Evolutionary conservation across 1,140 invertebrate species (phyloP), one percentile per base, ranked within the genome.

Genomic region (Dysdera silvatica): DNA sequence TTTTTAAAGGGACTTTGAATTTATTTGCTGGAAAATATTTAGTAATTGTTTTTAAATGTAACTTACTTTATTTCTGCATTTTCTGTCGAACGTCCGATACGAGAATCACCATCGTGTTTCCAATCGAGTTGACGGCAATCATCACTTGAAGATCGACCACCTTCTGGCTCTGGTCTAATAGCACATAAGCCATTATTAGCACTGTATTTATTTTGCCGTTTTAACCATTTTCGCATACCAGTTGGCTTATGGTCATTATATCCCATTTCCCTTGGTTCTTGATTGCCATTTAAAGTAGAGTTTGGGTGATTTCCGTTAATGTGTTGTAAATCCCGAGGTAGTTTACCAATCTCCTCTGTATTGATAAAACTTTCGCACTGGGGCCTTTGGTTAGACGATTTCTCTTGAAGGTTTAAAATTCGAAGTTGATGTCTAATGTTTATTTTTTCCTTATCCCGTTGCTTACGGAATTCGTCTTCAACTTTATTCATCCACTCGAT

Each of bases 391-490:
- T 4, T 18, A 1, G 18, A 10, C 1, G 43, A 45, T 20, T 45
- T 45, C 18, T 45, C 43, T 45, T 45, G 47, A n/a, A 63, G 31
- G 23, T 28, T 49, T 18, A 54, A 28, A 23, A 61, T 61, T 6
- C 53, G 20, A 10, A 63, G 20, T 12, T 56, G 52, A 23, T 56
- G 61, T 24, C 61, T 26, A 6, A 63, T 56, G 26, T 80, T 84
- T 0, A 84, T 84, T 71, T 88, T 88, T 74, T 89, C 87, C 61
- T 83, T 74, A 48, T 83, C 84, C 63, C 86, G 74, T 74, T 87
- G 87, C 20, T 81, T 76, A 70, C 87, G 84, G 72, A 87, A 87
- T 69, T 87, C 85, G 70, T 86, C 85, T 72, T 88, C 86, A 2
- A 82, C 81, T 65, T 82, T 81, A 70, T 83, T 80, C 84, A 89